Evolutionary conservation across 2,888 invertebrate species (phyloP).

Genomic region (Tenthredo notha): DNA sequence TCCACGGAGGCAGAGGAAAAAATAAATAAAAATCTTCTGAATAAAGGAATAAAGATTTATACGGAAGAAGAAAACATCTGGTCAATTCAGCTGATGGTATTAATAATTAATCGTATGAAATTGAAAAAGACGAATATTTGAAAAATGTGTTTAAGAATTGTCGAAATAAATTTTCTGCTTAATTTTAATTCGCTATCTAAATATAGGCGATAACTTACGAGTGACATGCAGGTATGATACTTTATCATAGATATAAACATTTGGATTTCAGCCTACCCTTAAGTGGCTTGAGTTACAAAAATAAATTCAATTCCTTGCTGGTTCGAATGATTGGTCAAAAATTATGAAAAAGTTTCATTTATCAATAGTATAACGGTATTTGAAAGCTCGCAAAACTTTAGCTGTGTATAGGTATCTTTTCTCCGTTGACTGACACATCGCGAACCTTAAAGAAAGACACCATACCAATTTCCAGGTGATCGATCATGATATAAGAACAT

Average conservation of each 20-base stretch:
- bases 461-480: constrained; percentile 25
- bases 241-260: background rate
- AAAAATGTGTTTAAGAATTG: background rate
- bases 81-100: background rate
- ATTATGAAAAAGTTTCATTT: background rate
- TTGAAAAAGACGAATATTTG: background rate
- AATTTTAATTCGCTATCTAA: background rate
- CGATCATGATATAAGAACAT: constrained; percentile 8
- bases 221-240: background rate
- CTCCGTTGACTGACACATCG: background rate
- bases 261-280: background rate
- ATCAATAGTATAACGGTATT: background rate
- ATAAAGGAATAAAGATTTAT: background rate
- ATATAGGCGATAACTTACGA: background rate
- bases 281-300: background rate
- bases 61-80: background rate
- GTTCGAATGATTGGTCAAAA: background rate
- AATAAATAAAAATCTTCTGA: background rate
- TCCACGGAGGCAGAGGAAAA: background rate
- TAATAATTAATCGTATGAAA: background rate
- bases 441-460: background rate
- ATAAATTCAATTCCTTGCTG: background rate
- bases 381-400: background rate
- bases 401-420: background rate
- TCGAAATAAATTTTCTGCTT: background rate